phyloP scores from a whole-genome alignment of 2,888 invertebrate genomes.

The Hedychridium roseum region DNA sequence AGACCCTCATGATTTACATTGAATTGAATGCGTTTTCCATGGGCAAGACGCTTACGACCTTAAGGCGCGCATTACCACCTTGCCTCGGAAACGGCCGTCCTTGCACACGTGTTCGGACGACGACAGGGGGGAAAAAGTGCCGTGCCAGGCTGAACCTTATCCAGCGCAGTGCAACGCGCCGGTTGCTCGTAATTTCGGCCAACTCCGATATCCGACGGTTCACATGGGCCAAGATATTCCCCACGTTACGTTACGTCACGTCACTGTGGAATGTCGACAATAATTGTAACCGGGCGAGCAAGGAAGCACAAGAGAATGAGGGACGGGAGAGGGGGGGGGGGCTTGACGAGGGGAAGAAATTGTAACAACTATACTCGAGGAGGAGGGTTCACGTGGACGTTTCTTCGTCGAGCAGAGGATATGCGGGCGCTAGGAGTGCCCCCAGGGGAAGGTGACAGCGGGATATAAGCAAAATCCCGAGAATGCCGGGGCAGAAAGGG shows the following conservation, averaged over 20 bases:
- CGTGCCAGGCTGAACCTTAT: constrained; percentile 2
- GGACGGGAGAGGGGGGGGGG: constrained; percentile 11
- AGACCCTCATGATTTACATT: too few relatives aligned
- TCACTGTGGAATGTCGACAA: constrained; percentile 45
- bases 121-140: constrained; percentile 5
- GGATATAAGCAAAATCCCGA: background rate
- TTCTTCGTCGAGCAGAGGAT: constrained; percentile 43
- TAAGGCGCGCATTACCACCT: constrained; percentile 6
- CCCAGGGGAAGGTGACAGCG: too few relatives aligned
- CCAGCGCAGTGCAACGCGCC: constrained; percentile 26
- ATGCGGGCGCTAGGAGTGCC: constrained; percentile 22
- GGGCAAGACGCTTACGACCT: constrained; percentile 2
- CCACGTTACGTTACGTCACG: constrained; percentile 49
- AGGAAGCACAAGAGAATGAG: constrained; percentile 7
- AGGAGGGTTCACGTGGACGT: constrained; percentile 46
- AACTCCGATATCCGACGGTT: constrained; percentile 45
- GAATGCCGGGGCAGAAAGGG: background rate
- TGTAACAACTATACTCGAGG: constrained; percentile 21
- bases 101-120: constrained; percentile 17
- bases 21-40: too few relatives aligned
- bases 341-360: constrained; percentile 7
- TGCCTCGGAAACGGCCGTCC: constrained; percentile 13
- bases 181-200: constrained; percentile 42
- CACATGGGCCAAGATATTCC: constrained; percentile 32
- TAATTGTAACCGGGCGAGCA: constrained; percentile 38